Evolutionary conservation across 2,113 vertebrate genomes (phyloP).

Genomic region (Theristicus caerulescens): DNA sequence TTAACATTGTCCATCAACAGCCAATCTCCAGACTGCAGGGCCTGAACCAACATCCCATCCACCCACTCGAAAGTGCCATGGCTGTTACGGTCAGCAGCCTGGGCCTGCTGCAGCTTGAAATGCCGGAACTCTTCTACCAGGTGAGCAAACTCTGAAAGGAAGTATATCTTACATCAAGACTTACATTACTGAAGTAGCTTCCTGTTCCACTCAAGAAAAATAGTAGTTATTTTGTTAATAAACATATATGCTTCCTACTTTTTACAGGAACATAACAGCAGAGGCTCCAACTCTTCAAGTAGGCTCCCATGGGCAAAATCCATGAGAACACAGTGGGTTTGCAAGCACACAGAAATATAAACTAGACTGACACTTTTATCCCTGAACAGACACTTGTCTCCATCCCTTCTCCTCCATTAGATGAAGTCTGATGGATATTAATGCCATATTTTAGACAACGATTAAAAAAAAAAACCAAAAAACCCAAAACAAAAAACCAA

Average conservation of each 20-base stretch:
- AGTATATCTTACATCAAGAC: neutral
- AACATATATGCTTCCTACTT: neutral
- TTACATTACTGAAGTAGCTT: neutral
- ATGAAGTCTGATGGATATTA: neutral
- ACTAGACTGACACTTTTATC: neutral
- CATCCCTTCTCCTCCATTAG: neutral
- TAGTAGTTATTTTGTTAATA: neutral
- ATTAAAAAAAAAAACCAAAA: neutral
- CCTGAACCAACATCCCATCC: constrained; percentile 92
- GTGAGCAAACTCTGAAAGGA: constrained; percentile 87
- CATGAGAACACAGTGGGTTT: neutral
- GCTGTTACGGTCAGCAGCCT: constrained; percentile 78
- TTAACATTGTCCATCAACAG: constrained; percentile 98
- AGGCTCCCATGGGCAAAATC: neutral
- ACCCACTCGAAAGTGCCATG: constrained; percentile 96
- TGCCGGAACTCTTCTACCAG: constrained; percentile 86
- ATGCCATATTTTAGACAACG: neutral
- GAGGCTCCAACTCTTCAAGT: neutral
- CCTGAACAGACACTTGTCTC: neutral
- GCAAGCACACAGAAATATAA: neutral
- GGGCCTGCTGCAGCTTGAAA: constrained; percentile 85
- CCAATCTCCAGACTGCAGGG: constrained; percentile 93
- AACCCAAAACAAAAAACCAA: no score
- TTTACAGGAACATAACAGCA: neutral
- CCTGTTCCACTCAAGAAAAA: neutral